Percentiles rank a stretch among this genome's conserved stretches.
Conservation (phyloP, 2,113 vertebrate species). For the Mugil cephalus region DNA sequence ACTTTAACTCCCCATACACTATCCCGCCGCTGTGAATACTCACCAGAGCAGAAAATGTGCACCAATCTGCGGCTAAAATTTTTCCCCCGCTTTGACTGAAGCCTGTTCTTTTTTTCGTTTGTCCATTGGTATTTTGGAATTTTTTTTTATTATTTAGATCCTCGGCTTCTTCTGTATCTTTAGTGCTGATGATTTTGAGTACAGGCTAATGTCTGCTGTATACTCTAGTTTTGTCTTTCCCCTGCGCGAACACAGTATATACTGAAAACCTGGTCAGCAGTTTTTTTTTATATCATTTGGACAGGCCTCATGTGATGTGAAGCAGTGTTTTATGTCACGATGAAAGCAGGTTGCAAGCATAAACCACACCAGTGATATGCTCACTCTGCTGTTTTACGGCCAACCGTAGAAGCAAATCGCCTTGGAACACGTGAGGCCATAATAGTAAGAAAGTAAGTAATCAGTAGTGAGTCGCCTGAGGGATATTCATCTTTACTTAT, state of each 20-base stretch:
- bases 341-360: constrained; percentile 60
- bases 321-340: constrained; percentile 55
- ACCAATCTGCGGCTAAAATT: neutral
- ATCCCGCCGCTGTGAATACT: neutral
- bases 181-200: neutral
- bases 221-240: constrained; percentile 3
- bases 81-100: neutral
- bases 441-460: constrained; percentile 82
- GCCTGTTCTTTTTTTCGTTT: no score
- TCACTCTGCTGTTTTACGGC: constrained; percentile 74
- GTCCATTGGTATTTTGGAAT: neutral
- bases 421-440: constrained; percentile 68
- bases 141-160: neutral
- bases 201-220: neutral
- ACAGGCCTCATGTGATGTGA: constrained; percentile 46
- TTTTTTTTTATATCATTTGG: constrained; percentile 33
- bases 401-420: constrained; percentile 57
- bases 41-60: neutral
- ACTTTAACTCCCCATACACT: neutral
- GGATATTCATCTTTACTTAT: constrained; percentile 80
- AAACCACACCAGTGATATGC: constrained; percentile 61
- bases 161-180: neutral
- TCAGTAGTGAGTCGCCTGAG: constrained; percentile 73
- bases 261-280: constrained; percentile 14
- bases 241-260: neutral